Evolutionary conservation across 2,113 vertebrate species (phyloP), one percentile per base, ranked within the genome.

Genomic region (Alosa alosa): DNA sequence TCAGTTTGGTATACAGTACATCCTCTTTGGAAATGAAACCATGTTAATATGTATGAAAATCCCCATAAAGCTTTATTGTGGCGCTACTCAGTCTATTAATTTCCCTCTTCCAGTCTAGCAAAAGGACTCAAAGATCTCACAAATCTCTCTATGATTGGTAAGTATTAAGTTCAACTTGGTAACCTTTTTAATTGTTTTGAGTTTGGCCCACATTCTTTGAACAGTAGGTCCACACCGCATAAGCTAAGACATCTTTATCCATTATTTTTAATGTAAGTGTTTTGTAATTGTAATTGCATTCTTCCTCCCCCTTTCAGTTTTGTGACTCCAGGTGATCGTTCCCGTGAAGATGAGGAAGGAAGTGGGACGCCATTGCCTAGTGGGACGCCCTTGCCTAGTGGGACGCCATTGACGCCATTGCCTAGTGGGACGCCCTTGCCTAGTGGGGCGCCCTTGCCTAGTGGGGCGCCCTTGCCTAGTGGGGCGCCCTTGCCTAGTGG

Each of bases 131-230:
- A 22, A 96, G 96, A 91, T 44, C 41, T 44, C 41, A 44, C 41
- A 98, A 97, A 86, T 95, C 95, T 82, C 93, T 98, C 4, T 97
- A 98, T 82, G 97, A 98, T 86, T 97, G 97, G 97, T 98, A 92
- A 94, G 91, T 75, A 78, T 13, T 4, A 88, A 0, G 25, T 86
- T 84, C 64, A 25, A 41, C 5, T 39, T 8, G 0, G 88, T 11
- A 52, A 3, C 49, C 17, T 52, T 15, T 52, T 52, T 52, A 52
- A 15, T 52, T 52, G 50, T 15, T 17, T 15, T 72, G n/a, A 11
- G 41, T 64, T 64, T 64, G 60, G n/a, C 60, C n/a, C 13, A 17
- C 0, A 39, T 18, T 2, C 7, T n/a, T 64, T 78, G 20, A 60
- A 60, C 18, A 60, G 20, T 22, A 78, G 3, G 64, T 25, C 7